phyloP scores from a whole-genome alignment of 1,140 invertebrate genomes.

The Lepidurus apus region DNA sequence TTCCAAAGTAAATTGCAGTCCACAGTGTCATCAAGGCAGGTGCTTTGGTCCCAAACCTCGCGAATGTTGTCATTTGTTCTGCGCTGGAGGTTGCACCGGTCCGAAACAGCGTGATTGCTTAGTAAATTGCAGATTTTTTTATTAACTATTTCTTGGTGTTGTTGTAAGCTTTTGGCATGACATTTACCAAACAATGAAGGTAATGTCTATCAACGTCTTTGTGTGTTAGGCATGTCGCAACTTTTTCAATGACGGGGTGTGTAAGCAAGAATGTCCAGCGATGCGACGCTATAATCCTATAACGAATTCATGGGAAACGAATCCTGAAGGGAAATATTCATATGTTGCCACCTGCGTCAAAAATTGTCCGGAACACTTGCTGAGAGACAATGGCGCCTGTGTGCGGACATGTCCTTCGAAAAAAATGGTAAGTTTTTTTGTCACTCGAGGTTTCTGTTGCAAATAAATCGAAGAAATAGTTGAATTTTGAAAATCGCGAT shows the following conservation, averaged over 20 bases:
- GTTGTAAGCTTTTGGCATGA: neutral
- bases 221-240: constrained; percentile 74
- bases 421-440: constrained; percentile 56
- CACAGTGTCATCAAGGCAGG: constrained; percentile 84
- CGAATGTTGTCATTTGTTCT: constrained; percentile 94
- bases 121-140: constrained; percentile 45
- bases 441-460: neutral
- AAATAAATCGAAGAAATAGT: too few relatives aligned
- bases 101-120: constrained; percentile 89
- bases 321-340: constrained; percentile 90
- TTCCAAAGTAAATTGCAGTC: constrained; percentile 88
- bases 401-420: constrained; percentile 83
- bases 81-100: constrained; percentile 89
- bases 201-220: constrained; percentile 29
- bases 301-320: constrained; percentile 82
- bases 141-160: constrained; percentile 33
- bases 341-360: constrained; percentile 94
- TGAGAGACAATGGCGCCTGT: constrained; percentile 89
- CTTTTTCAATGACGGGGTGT: constrained; percentile 90
- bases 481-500: too few relatives aligned
- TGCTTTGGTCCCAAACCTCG: constrained; percentile 85
- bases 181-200: neutral
- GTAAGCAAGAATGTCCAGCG: constrained; percentile 89
- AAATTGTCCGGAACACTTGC: constrained; percentile 85
- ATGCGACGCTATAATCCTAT: constrained; percentile 89